phyloP scores from a whole-genome alignment of 2,113 vertebrate genomes.

The Desmodus rotundus region DNA sequence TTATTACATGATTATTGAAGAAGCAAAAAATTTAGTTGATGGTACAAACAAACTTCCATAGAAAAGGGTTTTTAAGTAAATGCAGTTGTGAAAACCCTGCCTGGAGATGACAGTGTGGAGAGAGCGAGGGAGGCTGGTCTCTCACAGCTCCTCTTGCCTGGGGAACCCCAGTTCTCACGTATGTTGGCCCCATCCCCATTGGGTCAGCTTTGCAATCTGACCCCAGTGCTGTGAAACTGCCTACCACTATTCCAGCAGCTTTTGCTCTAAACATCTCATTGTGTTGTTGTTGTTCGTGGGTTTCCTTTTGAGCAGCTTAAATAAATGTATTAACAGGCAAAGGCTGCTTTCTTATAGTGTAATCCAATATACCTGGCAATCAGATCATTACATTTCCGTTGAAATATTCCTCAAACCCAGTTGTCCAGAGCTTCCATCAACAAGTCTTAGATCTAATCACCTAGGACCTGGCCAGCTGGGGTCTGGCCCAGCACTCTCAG shows the following conservation, averaged over 20 bases:
- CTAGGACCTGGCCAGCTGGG: not conserved
- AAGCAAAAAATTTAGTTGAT: not conserved
- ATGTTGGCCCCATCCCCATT: accelerated
- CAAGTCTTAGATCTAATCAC: not conserved
- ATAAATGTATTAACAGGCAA: not conserved
- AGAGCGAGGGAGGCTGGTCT: not conserved
- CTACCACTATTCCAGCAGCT: not conserved
- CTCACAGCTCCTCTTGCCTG: not conserved
- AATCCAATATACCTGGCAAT: not conserved
- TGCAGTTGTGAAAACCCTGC: not conserved
- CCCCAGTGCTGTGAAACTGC: not conserved
- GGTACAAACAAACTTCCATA: not conserved
- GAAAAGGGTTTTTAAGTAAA: not conserved
- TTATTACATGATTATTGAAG: not conserved
- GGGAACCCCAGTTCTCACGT: not conserved
- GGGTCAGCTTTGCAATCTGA: not conserved
- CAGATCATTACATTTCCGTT: not conserved
- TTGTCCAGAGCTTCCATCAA: not conserved
- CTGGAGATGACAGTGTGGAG: not conserved
- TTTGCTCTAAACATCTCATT: not conserved
- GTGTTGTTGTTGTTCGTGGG: not conserved
- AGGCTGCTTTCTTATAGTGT: not conserved
- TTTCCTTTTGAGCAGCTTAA: not conserved
- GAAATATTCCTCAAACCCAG: not conserved
- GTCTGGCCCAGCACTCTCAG: not conserved